Percentiles rank a stretch among this genome's conserved stretches.
phyloP scores from a whole-genome alignment of 1,140 invertebrate genomes.

The Lepidurus arcticus region DNA sequence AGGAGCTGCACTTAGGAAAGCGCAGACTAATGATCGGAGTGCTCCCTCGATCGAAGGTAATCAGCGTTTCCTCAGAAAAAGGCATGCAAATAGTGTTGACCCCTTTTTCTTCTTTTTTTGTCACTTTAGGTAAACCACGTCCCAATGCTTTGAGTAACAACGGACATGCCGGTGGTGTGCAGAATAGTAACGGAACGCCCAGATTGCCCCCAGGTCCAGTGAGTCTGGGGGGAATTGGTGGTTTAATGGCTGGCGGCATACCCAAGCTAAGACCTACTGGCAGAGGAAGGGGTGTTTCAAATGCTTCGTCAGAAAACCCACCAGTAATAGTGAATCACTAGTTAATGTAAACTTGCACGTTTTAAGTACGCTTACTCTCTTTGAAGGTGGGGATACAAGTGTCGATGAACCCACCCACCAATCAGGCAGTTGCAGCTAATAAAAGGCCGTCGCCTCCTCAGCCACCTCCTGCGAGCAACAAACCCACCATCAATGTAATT shows the following conservation, averaged over 20 bases:
- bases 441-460: not conserved
- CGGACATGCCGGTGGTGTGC: not conserved
- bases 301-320: not conserved
- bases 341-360: not conserved
- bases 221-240: not conserved
- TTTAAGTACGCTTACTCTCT: not conserved
- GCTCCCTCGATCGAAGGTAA: not conserved
- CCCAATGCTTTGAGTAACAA: not conserved
- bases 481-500: not conserved
- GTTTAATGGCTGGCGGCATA: not conserved
- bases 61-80: not conserved
- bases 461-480: not conserved
- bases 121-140: not conserved
- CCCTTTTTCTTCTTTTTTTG: not conserved
- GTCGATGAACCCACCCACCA: not conserved
- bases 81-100: not conserved
- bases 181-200: not conserved
- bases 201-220: not conserved
- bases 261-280: constrained; percentile 5
- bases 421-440: not conserved
- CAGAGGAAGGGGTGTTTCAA: not conserved
- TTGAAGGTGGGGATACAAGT: not conserved
- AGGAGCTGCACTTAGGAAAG: not conserved
- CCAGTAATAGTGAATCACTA: not conserved
- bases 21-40: not conserved